phyloP scores from a whole-genome alignment of 2,888 invertebrate genomes.

The Drosophila cracens region DNA sequence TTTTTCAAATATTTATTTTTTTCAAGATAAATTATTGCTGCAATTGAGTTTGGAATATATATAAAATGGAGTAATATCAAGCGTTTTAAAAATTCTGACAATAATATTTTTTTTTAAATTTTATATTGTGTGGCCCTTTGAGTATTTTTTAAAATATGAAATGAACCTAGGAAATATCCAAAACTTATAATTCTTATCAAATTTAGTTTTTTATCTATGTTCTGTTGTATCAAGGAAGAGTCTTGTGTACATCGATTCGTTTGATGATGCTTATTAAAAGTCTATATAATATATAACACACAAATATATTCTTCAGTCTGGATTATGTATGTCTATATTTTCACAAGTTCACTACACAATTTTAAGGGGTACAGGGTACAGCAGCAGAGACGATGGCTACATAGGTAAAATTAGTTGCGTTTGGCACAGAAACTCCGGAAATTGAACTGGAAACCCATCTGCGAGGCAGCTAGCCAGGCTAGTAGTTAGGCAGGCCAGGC shows the following conservation, averaged over 20 bases:
- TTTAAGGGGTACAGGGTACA: neutral
- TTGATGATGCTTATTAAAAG: neutral
- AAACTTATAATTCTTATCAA: neutral
- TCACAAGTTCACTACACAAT: neutral
- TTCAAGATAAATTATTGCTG: neutral
- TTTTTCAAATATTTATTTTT: neutral
- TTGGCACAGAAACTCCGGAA: constrained; percentile 23
- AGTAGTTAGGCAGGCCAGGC: constrained; percentile 29
- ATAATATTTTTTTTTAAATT: too few species aligned
- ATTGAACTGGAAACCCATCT: constrained; percentile 63
- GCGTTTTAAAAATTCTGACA: neutral
- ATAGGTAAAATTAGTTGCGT: constrained; percentile 62
- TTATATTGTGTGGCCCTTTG: neutral
- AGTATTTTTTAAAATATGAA: neutral
- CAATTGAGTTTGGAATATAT: neutral
- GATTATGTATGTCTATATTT: neutral
- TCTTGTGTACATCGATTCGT: neutral
- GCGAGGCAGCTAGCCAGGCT: constrained; percentile 55
- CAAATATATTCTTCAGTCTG: neutral
- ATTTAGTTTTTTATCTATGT: neutral
- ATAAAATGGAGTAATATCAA: neutral
- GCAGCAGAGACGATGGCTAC: constrained; percentile 18
- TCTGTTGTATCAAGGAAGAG: neutral
- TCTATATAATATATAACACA: too few species aligned
- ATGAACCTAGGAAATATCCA: neutral